These are phyloP conservation scores for Netelia inedita DNA, from an alignment of 2,888 invertebrate species.

Conservation along the genomic window DNA sequence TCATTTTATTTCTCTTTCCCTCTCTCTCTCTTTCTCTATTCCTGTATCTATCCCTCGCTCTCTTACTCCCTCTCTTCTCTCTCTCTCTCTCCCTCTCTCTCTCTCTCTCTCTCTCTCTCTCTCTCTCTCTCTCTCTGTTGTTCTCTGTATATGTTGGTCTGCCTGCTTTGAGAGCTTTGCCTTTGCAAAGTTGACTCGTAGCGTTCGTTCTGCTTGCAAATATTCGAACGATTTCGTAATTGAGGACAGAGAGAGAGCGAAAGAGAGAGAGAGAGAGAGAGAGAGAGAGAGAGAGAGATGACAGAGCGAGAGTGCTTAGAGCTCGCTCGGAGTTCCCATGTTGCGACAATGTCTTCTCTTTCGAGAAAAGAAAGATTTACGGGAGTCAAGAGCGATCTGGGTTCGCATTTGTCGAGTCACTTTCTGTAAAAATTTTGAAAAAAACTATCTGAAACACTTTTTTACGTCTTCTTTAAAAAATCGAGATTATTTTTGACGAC, in stretches of 20 bases:
- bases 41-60: constrained; percentile 18
- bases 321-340: constrained; percentile 14
- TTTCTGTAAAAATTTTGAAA: constrained; percentile 59
- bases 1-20: constrained; percentile 36
- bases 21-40: constrained; percentile 2
- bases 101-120: constrained; percentile 19
- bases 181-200: constrained; percentile 65
- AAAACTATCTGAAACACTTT: constrained; percentile 32
- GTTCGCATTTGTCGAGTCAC: constrained; percentile 62
- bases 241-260: constrained; percentile 68
- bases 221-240: constrained; percentile 73
- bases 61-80: constrained; percentile 4
- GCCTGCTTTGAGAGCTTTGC: constrained; percentile 54
- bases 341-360: constrained; percentile 13
- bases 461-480: neutral
- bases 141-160: constrained; percentile 17
- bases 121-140: constrained; percentile 2
- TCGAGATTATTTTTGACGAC: neutral
- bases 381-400: constrained; percentile 63
- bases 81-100: constrained; percentile 37
- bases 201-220: constrained; percentile 73
- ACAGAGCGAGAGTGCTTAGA: constrained; percentile 41
- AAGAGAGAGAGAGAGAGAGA: constrained; percentile 56
- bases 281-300: constrained; percentile 56
- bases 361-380: constrained; percentile 66